Percentiles rank a stretch among this genome's conserved stretches.
phyloP scores from a whole-genome alignment of 2,888 invertebrate genomes.

The Heliconius ethilla region DNA sequence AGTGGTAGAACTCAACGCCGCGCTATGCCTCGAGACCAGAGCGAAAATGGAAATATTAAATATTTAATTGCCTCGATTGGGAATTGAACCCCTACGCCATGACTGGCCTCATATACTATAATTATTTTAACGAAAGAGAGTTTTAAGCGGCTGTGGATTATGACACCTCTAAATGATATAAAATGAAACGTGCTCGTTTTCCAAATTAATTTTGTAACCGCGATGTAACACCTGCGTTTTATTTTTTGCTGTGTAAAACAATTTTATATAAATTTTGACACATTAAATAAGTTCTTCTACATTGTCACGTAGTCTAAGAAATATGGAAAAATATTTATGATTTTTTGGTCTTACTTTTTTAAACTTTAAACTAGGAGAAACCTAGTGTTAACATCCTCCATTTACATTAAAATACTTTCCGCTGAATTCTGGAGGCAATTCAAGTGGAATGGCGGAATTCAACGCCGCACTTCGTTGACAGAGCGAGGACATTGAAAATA shows the following conservation, averaged over 20 bases:
- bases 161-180: constrained; percentile 33
- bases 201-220: constrained; percentile 33
- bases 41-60: too few species aligned
- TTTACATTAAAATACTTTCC: neutral
- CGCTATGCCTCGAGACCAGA: too few species aligned
- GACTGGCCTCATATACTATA: neutral
- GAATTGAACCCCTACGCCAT: too few species aligned
- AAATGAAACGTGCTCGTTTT: constrained; percentile 24
- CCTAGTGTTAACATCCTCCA: neutral
- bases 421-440: neutral
- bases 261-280: constrained; percentile 9
- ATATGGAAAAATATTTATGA: neutral
- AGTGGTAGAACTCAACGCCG: too few species aligned
- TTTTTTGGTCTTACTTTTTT: neutral
- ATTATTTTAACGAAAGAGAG: neutral
- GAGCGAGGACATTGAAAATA: neutral
- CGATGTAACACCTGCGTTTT: constrained; percentile 22
- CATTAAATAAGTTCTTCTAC: neutral
- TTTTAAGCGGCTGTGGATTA: constrained; percentile 27
- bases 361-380: neutral
- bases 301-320: neutral
- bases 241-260: constrained; percentile 24
- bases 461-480: too few species aligned
- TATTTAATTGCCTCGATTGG: too few species aligned
- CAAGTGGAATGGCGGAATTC: neutral